Base-by-base conservation (phyloP, 2,113 vertebrate genomes). In the Aegypius monachus region DNA sequence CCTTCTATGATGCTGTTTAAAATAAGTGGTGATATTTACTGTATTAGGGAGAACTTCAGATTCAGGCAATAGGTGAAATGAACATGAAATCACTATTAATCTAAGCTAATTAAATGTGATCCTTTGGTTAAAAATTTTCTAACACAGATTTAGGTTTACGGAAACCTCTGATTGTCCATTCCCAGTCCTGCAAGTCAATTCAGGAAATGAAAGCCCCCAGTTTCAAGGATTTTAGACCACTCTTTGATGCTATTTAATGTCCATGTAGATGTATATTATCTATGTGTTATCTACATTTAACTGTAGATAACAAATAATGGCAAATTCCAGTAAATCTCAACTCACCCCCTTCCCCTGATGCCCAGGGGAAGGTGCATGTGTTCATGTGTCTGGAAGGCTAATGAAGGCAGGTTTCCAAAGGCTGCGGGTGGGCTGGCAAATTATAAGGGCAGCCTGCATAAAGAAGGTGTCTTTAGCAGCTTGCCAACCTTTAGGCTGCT, bases 281-380 rank as follows among this genome's bases (percentile, higher is more conserved):
- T 67, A 10, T 3, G 1, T 36, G 55, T 62, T 42, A 58, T 34
- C 82, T 74, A 19, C 47, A n/a, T 47, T 58, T 38, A 63, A 31
- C 8, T 55, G 26, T 27, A 66, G 59, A 53, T 82, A 87, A 67
- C 6, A 74, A 84, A 20, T 81, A 85, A 34, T 52, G 56, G 38
- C 26, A 65, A 61, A 59, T 59, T 78, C 65, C 58, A 79, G 32
- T 43, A 92, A 72, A 47, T 67, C 32, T 75, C 61, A 20, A 7
- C 26, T 48, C 31, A 1, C 13, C 25, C 34, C 7, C 29, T 40
- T 77, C 6, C 11, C 27, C n/a, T 38, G 6, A 16, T 75, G 47
- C 7, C 31, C 7, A 2, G 8, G 43, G 31, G 40, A 79, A 71
- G 52, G 29, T 6, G 16, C 0, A 1, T 1, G 2, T 32, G 56